These are phyloP conservation scores for Phasia obesa DNA, from an alignment of 2,888 invertebrate genomes.

Conservation along the genomic window DNA sequence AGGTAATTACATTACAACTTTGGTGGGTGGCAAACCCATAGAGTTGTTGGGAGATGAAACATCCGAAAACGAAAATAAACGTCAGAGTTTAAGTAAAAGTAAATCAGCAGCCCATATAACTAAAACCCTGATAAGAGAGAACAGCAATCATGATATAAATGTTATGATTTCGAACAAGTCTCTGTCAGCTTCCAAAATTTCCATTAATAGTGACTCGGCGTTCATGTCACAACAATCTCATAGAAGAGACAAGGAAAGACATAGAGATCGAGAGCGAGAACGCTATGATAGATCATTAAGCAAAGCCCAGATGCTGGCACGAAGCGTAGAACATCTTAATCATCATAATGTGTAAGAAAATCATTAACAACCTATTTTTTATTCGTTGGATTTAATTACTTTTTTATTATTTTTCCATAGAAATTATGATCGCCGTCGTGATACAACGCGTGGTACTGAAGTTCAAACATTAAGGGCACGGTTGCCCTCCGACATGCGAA, in stretches of 20 bases:
- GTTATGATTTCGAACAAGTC: conserved; percentile 77
- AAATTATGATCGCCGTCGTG: conserved; percentile 76
- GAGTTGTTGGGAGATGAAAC: conserved; percentile 77
- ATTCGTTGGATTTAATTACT: not conserved
- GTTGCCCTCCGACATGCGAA: conserved; percentile 82
- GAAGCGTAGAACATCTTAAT: conserved; percentile 82
- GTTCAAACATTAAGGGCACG: conserved; percentile 75
- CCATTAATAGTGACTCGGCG: conserved; percentile 81
- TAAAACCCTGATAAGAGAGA: conserved; percentile 81
- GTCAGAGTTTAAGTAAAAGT: conserved; percentile 69
- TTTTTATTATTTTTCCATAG: conserved; percentile 69
- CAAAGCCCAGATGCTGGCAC: conserved; percentile 77
- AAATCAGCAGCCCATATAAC: conserved; percentile 77
- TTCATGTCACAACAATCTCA: conserved; percentile 75
- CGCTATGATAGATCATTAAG: conserved; percentile 75
- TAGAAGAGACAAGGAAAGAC: conserved; percentile 79
- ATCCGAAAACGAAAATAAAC: conserved; percentile 51
- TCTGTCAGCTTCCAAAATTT: conserved; percentile 81
- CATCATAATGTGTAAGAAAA: conserved; percentile 79
- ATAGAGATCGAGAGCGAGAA: conserved; percentile 74
- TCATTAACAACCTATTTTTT: not conserved
- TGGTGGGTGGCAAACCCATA: conserved; percentile 84
- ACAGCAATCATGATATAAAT: conserved; percentile 77
- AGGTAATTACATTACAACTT: conserved; percentile 90
- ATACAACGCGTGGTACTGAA: conserved; percentile 75